Evolutionary conservation across 2,113 vertebrate species (phyloP).

Genomic region (Cryptomyrus ogoouensis): DNA sequence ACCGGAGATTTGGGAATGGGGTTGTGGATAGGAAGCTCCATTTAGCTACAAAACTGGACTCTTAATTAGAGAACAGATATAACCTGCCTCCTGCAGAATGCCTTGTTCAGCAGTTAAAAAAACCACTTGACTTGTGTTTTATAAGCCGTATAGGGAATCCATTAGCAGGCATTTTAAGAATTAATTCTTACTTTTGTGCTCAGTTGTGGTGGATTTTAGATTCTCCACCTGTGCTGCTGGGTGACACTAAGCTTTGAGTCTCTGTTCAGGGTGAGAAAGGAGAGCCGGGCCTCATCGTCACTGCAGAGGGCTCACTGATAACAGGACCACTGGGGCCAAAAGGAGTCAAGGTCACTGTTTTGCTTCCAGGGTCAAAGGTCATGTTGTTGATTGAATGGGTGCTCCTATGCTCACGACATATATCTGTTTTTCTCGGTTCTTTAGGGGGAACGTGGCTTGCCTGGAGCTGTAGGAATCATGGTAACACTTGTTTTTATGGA

Average conservation of each 20-base stretch:
- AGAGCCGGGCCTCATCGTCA: constrained; percentile 65
- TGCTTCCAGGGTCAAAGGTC: constrained; percentile 15
- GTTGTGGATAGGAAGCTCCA: neutral
- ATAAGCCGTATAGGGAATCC: neutral
- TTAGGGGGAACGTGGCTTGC: constrained; percentile 73
- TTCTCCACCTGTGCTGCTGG: constrained; percentile 21
- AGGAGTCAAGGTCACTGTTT: constrained; percentile 58
- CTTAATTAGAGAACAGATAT: constrained; percentile 2
- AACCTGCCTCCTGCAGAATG: neutral
- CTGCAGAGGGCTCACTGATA: constrained; percentile 58
- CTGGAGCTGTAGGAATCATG: constrained; percentile 63
- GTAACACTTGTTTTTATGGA: constrained; percentile 54
- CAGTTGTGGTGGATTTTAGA: neutral
- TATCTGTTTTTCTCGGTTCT: constrained; percentile 25
- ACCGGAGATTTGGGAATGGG: neutral
- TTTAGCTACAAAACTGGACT: neutral
- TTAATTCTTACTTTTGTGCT: neutral
- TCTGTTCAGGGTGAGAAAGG: constrained; percentile 79
- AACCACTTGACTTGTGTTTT: constrained; percentile 22
- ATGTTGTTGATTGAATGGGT: neutral
- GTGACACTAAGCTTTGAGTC: constrained; percentile 6
- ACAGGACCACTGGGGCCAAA: constrained; percentile 63
- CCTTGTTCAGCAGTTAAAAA: neutral
- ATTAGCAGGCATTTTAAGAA: neutral
- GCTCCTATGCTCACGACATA: neutral